Conservation (phyloP, 2,113 vertebrate species). For the Pteruthius melanotis region DNA sequence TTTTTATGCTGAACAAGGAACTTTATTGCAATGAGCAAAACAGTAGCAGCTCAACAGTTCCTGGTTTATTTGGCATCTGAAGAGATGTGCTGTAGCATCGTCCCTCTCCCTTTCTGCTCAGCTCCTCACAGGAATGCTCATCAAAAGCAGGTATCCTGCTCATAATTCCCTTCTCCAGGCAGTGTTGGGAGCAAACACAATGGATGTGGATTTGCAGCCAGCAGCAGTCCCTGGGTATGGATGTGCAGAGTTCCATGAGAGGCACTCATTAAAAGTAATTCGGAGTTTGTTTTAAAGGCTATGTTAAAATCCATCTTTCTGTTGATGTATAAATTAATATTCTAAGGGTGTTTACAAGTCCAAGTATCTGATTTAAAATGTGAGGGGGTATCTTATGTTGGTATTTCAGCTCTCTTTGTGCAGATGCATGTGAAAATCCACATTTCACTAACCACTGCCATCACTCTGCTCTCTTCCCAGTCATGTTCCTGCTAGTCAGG, state of each 20-base stretch:
- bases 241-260: background rate
- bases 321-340: background rate
- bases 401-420: background rate
- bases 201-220: background rate
- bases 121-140: background rate
- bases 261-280: background rate
- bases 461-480: background rate
- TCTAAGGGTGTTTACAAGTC: background rate
- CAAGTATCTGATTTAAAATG: background rate
- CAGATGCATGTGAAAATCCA: background rate
- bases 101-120: background rate
- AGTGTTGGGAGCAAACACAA: background rate
- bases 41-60: background rate
- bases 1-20: background rate
- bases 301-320: background rate
- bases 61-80: background rate
- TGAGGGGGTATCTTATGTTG: background rate
- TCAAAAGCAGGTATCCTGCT: background rate
- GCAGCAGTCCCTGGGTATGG: background rate
- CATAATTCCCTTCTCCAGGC: constrained; percentile 10
- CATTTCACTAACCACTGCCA: background rate
- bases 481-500: background rate
- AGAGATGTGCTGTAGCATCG: background rate
- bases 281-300: background rate
- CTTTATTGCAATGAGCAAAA: background rate